These are phyloP conservation scores for Drosophila santomea DNA, from an alignment of 1,140 invertebrate genomes.

Conservation along the genomic window DNA sequence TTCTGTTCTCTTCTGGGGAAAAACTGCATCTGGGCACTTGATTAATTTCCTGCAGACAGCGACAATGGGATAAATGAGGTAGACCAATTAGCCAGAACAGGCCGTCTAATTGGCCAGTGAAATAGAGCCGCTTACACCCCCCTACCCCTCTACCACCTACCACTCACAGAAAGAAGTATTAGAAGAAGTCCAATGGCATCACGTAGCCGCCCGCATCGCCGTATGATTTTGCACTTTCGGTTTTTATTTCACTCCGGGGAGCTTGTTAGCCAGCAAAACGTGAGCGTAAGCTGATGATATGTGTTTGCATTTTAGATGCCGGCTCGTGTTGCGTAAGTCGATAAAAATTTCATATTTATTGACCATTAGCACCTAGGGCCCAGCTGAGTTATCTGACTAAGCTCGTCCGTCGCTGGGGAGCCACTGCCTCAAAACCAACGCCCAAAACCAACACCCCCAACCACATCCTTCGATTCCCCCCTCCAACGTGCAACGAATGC, in stretches of 20 bases:
- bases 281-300: conserved; percentile 44
- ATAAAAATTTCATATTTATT: conserved; percentile 83
- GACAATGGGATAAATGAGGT: conserved; percentile 74
- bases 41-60: conserved; percentile 77
- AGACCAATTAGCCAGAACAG: conserved; percentile 46
- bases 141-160: too few relatives aligned
- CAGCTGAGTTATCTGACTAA: conserved; percentile 56
- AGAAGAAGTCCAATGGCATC: conserved; percentile 40
- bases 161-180: too few relatives aligned
- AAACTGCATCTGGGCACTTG: conserved; percentile 51
- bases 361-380: conserved; percentile 75
- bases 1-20: conserved; percentile 15
- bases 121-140: neutral
- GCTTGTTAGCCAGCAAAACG: conserved; percentile 73
- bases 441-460: neutral
- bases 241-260: conserved; percentile 80
- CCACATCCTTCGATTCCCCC: neutral
- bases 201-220: conserved; percentile 60
- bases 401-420: conserved; percentile 9
- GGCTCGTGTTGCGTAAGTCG: conserved; percentile 69
- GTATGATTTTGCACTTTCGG: conserved; percentile 63
- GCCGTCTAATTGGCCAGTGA: conserved; percentile 54
- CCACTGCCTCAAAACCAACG: neutral
- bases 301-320: conserved; percentile 75
- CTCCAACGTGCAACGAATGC: conserved; percentile 14